These are phyloP conservation scores for Drosophila kurseongensis DNA, from an alignment of 1,140 invertebrate species.

Conservation along the genomic window DNA sequence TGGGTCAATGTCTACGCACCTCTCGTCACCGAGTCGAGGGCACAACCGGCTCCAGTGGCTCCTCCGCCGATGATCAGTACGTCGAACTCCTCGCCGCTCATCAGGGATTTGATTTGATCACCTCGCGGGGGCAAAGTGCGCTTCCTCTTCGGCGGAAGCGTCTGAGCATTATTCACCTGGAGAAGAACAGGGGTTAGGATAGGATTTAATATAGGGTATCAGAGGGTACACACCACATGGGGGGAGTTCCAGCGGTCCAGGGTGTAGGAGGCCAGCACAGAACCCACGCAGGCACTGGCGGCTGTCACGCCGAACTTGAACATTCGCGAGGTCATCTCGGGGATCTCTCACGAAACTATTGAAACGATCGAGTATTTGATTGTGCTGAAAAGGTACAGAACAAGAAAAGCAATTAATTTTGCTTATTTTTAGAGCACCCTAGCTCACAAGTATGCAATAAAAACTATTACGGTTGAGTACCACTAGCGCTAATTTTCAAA, in stretches of 20 bases:
- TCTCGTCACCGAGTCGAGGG: slow-evolving; percentile 95
- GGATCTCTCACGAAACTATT: slow-evolving; percentile 29
- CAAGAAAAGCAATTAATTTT: not conserved
- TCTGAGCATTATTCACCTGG: slow-evolving; percentile 85
- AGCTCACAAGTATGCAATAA: slow-evolving; percentile 8
- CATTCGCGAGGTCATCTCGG: slow-evolving; percentile 78
- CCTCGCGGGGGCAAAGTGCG: slow-evolving; percentile 91
- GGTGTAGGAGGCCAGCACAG: slow-evolving; percentile 71
- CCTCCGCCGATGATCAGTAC: slow-evolving; percentile 98
- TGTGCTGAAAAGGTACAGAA: slow-evolving; percentile 13
- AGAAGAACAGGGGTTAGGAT: too few relatives aligned
- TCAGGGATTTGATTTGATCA: slow-evolving; percentile 92
- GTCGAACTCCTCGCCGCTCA: slow-evolving; percentile 93
- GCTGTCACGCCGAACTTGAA: slow-evolving; percentile 81
- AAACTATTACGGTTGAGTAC: not conserved
- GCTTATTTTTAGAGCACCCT: not conserved
- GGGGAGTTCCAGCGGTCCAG: slow-evolving; percentile 73
- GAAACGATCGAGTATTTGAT: slow-evolving; percentile 22
- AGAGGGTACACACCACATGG: slow-evolving; percentile 58
- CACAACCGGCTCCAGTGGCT: slow-evolving; percentile 96
- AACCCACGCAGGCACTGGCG: slow-evolving; percentile 74
- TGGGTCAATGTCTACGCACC: slow-evolving; percentile 73
- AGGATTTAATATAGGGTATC: too few relatives aligned
- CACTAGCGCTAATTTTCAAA: not conserved
- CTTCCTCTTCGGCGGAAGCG: slow-evolving; percentile 87